phyloP scores from a whole-genome alignment of 2,113 vertebrate genomes.

The Otolemur garnettii region DNA sequence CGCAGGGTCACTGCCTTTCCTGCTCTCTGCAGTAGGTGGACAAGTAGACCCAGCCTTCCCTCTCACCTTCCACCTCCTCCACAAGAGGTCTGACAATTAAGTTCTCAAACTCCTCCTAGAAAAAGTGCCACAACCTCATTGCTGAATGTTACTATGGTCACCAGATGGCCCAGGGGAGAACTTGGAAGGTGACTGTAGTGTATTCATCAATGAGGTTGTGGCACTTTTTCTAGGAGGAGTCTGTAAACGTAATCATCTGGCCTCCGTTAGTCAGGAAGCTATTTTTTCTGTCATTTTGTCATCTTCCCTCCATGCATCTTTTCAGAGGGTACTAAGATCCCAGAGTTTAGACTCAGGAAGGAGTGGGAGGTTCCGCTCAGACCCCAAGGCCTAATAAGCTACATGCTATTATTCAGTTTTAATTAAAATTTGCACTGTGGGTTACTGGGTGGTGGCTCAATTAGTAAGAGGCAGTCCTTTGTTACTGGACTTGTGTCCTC shows the following conservation, averaged over 20 bases:
- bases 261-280: neutral
- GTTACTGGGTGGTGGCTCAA: neutral
- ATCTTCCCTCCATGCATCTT: neutral
- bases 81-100: too few species aligned
- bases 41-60: neutral
- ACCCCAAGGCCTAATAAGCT: neutral
- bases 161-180: too few species aligned
- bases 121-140: too few species aligned
- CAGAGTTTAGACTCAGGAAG: conserved; percentile 16
- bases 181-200: too few species aligned
- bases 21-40: neutral
- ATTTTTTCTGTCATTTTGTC: neutral
- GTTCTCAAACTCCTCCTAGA: too few species aligned
- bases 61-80: neutral
- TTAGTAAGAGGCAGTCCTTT: neutral
- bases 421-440: neutral
- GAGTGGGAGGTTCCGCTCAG: neutral
- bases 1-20: neutral
- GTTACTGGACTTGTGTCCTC: neutral
- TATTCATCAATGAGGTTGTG: too few species aligned
- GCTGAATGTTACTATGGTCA: too few species aligned
- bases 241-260: too few species aligned
- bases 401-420: neutral
- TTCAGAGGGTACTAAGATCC: neutral
- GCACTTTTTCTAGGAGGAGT: too few species aligned